These are phyloP conservation scores for Sipha flava DNA, from an alignment of 1,140 invertebrate species.

Conservation along the genomic window DNA sequence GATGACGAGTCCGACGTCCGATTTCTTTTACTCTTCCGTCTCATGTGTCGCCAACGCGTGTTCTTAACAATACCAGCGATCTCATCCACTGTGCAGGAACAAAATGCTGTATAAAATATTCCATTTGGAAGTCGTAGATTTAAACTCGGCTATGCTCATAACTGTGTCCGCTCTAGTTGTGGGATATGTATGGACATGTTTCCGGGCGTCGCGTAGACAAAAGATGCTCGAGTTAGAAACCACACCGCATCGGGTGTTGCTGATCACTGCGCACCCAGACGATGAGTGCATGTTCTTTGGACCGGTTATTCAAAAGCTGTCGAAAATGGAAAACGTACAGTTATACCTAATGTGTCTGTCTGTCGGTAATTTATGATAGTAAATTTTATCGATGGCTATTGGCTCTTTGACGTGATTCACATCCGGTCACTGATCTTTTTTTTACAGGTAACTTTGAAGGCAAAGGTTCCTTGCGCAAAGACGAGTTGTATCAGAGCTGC, in stretches of 20 bases:
- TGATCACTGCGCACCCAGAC: slow-evolving; percentile 90
- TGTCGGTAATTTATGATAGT: slow-evolving; percentile 59
- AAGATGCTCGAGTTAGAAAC: background rate
- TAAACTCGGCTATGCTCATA: background rate
- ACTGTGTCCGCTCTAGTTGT: background rate
- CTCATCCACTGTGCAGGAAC: background rate
- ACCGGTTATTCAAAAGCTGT: slow-evolving; percentile 68
- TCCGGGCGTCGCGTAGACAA: background rate
- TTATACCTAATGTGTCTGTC: slow-evolving; percentile 81
- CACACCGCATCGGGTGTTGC: slow-evolving; percentile 50
- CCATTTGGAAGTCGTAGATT: background rate
- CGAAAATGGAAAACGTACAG: slow-evolving; percentile 52
- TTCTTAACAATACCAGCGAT: background rate
- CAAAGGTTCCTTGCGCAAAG: slow-evolving; percentile 55
- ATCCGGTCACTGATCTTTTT: background rate
- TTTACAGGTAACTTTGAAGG: slow-evolving; percentile 65
- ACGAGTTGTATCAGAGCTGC: slow-evolving; percentile 73
- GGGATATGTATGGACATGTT: background rate
- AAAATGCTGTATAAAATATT: background rate
- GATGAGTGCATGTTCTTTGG: slow-evolving; percentile 98
- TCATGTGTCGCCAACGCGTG: too few relatives aligned
- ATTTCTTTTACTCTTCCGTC: too few relatives aligned
- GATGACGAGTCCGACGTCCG: too few relatives aligned
- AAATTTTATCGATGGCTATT: too few relatives aligned
- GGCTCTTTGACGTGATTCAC: background rate